These are phyloP conservation scores for Okamejei kenojei DNA, from an alignment of 2,797 vertebrate species.

Conservation along the genomic window DNA sequence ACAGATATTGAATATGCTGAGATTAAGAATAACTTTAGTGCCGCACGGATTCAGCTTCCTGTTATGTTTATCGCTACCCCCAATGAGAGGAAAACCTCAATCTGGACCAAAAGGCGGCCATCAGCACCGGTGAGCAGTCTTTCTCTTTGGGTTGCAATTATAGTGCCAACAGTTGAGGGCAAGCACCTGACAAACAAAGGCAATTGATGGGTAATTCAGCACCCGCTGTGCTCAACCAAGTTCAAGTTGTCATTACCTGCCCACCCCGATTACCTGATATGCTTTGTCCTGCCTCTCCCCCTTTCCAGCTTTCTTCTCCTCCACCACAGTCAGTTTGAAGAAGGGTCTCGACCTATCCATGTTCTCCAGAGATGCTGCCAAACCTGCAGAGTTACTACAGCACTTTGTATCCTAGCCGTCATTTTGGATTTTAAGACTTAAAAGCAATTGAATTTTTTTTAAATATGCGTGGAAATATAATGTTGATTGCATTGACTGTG, in stretches of 20 bases:
- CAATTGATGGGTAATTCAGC: background rate
- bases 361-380: no score
- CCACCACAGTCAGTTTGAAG: no score
- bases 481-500: background rate
- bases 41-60: slow-evolving; percentile 69
- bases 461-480: background rate
- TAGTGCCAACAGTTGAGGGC: background rate
- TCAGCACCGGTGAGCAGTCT: slow-evolving; percentile 69
- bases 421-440: no score
- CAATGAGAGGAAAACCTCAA: slow-evolving; percentile 71
- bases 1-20: slow-evolving; percentile 73
- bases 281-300: no score
- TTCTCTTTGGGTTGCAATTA: background rate
- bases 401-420: background rate
- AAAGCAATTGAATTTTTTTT: background rate
- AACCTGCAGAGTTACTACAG: no score
- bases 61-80: slow-evolving; percentile 87
- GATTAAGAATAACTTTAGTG: slow-evolving; percentile 79
- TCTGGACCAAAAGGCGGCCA: slow-evolving; percentile 79
- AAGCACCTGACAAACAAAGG: background rate
- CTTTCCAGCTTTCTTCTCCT: no score
- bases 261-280: no score
- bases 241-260: no score
- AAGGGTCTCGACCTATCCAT: no score
- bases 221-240: background rate